phyloP scores from a whole-genome alignment of 2,888 invertebrate species.

The Antheraea assamensis region DNA sequence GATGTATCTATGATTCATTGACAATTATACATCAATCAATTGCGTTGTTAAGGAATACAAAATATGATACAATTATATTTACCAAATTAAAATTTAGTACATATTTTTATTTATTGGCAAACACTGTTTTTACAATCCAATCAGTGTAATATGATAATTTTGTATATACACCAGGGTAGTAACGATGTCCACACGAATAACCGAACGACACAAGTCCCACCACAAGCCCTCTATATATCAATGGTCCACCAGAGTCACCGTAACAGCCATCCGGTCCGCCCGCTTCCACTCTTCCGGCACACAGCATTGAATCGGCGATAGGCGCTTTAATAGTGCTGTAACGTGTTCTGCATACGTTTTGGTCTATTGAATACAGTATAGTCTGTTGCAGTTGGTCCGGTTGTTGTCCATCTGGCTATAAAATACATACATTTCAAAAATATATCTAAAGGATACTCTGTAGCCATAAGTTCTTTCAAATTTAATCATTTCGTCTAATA shows the following conservation, averaged over 20 bases:
- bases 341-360: conserved; percentile 54
- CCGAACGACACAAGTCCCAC: conserved; percentile 73
- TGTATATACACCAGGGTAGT: conserved; percentile 73
- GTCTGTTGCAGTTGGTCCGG: conserved; percentile 67
- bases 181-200: conserved; percentile 67
- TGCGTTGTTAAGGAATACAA: too few species aligned
- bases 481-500: too few species aligned
- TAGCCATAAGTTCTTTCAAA: too few species aligned
- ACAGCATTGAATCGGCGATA: conserved; percentile 68
- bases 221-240: conserved; percentile 70
- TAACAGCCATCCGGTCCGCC: conserved; percentile 73
- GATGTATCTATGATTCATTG: too few species aligned
- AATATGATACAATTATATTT: too few species aligned
- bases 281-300: conserved; percentile 63
- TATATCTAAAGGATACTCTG: too few species aligned
- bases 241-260: conserved; percentile 73
- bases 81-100: too few species aligned
- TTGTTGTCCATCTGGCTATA: conserved; percentile 61
- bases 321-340: conserved; percentile 62
- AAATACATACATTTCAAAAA: conserved; percentile 22
- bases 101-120: conserved; percentile 53
- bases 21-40: too few species aligned
- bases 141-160: conserved; percentile 69
- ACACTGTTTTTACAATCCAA: conserved; percentile 67
- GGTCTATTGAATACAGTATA: conserved; percentile 56